Evolutionary conservation across 2,888 invertebrate species (phyloP), one percentile per base, ranked within the genome.

Genomic region (Halictus ligatus): DNA sequence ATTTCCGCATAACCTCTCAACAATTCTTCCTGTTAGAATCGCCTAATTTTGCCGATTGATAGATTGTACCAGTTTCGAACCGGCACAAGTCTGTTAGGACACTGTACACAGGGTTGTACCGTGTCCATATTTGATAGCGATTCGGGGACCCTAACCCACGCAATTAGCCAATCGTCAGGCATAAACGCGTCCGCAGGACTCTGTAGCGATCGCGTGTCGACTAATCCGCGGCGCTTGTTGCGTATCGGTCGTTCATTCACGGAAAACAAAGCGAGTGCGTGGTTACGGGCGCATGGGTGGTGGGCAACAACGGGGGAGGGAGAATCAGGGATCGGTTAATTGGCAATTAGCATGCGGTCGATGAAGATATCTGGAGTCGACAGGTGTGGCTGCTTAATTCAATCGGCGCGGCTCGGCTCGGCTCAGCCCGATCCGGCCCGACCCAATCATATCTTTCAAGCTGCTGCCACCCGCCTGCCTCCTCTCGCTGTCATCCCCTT

Each of bases 351-450:
- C 92, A 91, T 93, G 86, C 89, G 86, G 85, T 83, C 88, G 89
- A 93, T 92, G 92, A 92, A 92, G 92, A 91, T 90, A 91, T 91
- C 92, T 92, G 93, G 86, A 84, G 87, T 75, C 88, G 92, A 92
- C 92, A 92, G 91, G 88, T 84, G 88, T 80, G 89, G 87, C 89
- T 86, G 88, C 75, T 88, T 90, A 89, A 87, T 89, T 89, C 87
- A 90, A 90, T 92, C 92, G 92, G 76, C 83, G 73, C 85, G 81
- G 84, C 89, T 15, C 64, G 64, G 64, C 15, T 29, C 64, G 64
- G 64, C 58, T 89, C 88, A 87, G 89, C 90, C 85, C 79, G 82
- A 58, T n/a, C 50, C 81, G 60, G 15, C 25, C 25, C 60, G 25
- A 29, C 77, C 82, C 75, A 72, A 75, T 74, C 76, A 48, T 60